Evolutionary conservation across 2,113 vertebrate species (phyloP).

Genomic region (Ptyas mucosa): DNA sequence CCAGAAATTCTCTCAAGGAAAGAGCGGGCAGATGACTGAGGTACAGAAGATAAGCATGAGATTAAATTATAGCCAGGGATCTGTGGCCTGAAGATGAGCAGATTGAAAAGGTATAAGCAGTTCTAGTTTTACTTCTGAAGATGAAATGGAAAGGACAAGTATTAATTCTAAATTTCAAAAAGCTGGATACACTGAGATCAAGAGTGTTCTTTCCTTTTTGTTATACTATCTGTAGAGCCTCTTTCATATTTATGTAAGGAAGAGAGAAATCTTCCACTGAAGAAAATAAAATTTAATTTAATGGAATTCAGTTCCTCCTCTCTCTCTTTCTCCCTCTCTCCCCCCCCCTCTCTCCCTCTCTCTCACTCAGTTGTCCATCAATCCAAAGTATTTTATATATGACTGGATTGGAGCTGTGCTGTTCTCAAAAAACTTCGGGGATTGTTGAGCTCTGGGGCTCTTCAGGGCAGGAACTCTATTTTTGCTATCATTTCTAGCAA

Average conservation of each 20-base stretch:
- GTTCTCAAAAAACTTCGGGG: not conserved
- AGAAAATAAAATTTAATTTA: not conserved
- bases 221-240: not conserved
- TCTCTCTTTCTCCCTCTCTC: not conserved
- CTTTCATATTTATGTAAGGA: conserved; percentile 11
- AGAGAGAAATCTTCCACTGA: not conserved
- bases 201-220: not conserved
- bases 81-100: not conserved
- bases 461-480: conserved; percentile 1
- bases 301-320: not conserved
- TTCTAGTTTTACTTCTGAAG: not conserved
- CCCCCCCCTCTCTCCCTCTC: not conserved
- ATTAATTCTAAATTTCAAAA: not conserved
- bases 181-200: not conserved
- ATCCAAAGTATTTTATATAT: not conserved
- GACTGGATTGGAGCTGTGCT: not conserved
- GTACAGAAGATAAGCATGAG: not conserved
- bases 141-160: not conserved
- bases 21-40: not conserved
- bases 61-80: conserved; percentile 3
- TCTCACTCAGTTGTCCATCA: not conserved
- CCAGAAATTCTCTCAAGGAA: not conserved
- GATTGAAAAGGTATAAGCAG: not conserved
- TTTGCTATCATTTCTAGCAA: not conserved
- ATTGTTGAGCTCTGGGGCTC: not conserved